Evolutionary conservation across 2,888 invertebrate genomes (phyloP).

Genomic region (Oasisia sp.): DNA sequence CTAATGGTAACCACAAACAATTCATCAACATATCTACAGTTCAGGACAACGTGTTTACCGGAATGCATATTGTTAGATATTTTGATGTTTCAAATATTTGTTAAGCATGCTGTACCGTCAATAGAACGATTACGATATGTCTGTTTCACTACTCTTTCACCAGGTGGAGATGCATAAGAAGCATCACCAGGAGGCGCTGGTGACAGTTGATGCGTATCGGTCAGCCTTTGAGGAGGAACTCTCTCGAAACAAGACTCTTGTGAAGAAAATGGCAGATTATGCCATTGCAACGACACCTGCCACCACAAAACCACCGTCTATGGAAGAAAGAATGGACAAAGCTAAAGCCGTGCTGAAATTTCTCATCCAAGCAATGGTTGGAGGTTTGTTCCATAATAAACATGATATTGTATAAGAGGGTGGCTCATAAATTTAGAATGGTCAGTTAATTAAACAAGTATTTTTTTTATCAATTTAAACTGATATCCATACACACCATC

Average conservation of each 20-base stretch:
- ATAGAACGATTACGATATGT: too few relatives aligned
- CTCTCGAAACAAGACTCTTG: constrained; percentile 50
- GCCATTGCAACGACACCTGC: not conserved
- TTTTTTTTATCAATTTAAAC: too few relatives aligned
- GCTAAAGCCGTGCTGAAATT: not conserved
- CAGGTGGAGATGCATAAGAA: constrained; percentile 50
- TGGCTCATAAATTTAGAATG: too few relatives aligned
- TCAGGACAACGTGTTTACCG: too few relatives aligned
- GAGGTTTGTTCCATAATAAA: not conserved
- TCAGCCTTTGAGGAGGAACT: constrained; percentile 63
- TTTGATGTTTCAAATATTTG: too few relatives aligned
- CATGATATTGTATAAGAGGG: too few relatives aligned
- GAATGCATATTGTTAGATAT: too few relatives aligned
- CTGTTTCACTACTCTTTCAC: not conserved
- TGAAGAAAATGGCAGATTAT: constrained; percentile 48
- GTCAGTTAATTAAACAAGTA: too few relatives aligned
- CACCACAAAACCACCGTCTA: not conserved
- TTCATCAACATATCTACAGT: too few relatives aligned
- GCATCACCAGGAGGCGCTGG: constrained; percentile 51
- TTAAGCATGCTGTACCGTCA: too few relatives aligned
- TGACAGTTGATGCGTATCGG: constrained; percentile 59
- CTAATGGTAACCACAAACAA: too few relatives aligned
- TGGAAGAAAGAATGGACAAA: not conserved
- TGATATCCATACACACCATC: too few relatives aligned
- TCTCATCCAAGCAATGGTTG: not conserved